These are phyloP conservation scores for Nothoprocta perdicaria DNA, from an alignment of 2,113 vertebrate genomes.

Conservation along the genomic window DNA sequence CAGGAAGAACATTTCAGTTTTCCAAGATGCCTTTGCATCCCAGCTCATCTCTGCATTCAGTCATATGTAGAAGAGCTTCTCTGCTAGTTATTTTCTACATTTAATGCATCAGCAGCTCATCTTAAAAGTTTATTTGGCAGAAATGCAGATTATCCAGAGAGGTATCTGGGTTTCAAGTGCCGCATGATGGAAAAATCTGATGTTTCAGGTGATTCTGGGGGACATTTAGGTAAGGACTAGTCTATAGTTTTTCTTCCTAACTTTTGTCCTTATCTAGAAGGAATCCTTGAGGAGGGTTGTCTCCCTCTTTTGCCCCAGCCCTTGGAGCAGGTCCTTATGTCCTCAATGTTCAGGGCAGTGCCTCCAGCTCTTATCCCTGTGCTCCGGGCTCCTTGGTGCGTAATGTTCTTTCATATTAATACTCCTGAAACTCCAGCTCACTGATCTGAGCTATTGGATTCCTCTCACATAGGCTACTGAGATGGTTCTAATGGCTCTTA, in stretches of 20 bases:
- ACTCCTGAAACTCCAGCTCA: fast-evolving
- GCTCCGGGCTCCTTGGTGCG: neutral
- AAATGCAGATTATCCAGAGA: neutral
- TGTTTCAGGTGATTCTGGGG: neutral
- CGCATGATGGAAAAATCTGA: neutral
- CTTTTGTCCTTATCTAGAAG: neutral
- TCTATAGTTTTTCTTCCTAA: neutral
- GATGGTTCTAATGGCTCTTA: neutral
- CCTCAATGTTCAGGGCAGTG: neutral
- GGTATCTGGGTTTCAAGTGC: neutral
- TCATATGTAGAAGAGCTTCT: neutral
- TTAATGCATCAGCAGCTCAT: neutral
- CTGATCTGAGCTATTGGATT: neutral
- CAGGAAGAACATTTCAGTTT: neutral
- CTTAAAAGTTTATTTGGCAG: neutral
- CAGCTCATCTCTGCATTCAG: neutral
- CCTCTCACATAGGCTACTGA: neutral
- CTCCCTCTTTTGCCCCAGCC: neutral
- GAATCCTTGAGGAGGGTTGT: neutral
- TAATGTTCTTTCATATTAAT: neutral
- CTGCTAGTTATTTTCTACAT: neutral
- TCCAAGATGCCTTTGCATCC: neutral
- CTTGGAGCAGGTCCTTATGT: neutral
- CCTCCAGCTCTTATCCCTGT: neutral
- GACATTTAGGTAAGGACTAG: neutral